Evolutionary conservation across 2,113 vertebrate species (phyloP).

Genomic region (Nestor notabilis): DNA sequence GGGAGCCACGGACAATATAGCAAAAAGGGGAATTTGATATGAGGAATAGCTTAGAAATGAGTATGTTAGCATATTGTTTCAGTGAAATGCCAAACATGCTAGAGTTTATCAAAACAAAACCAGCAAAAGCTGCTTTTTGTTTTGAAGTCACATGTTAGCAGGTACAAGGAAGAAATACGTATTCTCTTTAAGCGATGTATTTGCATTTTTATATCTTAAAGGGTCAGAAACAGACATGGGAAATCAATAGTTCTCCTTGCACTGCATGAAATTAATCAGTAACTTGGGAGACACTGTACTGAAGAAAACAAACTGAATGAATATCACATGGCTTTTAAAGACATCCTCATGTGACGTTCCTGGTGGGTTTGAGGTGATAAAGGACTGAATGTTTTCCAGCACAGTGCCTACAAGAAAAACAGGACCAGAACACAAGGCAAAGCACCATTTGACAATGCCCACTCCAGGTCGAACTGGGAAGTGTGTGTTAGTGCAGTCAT

Average conservation of each 20-base stretch:
- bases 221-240: conserved; percentile 7
- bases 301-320: conserved; percentile 61
- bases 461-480: background rate
- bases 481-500: background rate
- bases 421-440: background rate
- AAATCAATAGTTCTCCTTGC: conserved; percentile 58
- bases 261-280: conserved; percentile 64
- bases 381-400: conserved; percentile 32
- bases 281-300: conserved; percentile 58
- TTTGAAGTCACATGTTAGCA: background rate
- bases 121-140: background rate
- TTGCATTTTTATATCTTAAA: conserved; percentile 63
- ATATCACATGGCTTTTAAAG: conserved; percentile 60
- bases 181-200: background rate
- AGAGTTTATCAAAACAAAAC: background rate
- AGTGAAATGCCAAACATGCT: background rate
- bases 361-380: conserved; percentile 51
- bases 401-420: background rate
- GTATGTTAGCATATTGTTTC: background rate
- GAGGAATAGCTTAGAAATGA: background rate
- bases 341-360: conserved; percentile 30
- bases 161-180: conserved; percentile 8
- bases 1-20: background rate
- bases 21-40: background rate
- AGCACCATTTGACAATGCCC: background rate